Base-by-base conservation (phyloP, 2,113 vertebrate genomes). In the Clupea harengus region DNA sequence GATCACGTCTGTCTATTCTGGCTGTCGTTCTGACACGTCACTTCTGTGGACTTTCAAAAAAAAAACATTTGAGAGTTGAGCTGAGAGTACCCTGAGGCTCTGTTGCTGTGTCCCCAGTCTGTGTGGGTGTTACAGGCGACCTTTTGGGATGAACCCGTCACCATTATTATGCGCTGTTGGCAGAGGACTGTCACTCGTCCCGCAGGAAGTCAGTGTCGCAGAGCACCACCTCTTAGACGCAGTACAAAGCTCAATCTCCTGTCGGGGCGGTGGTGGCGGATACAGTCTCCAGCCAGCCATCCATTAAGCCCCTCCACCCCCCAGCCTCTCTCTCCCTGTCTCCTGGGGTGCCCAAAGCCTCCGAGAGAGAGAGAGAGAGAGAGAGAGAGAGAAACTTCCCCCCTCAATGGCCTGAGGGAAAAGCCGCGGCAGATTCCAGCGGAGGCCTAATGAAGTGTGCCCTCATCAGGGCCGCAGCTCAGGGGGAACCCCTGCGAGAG, bases 391-490 rank as follows among this genome's bases (percentile, higher is more conserved):
- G 91, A 91, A 91, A 91, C 90, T 90, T 88, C 85, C 90, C 87
- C 93, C 8, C 1, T 72, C 6, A 28, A 89, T 89, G 91, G 87
- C 95, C 93, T 87, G 85, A 87, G 82, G 82, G 84, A 81, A 50
- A 11, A 92, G 89, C 90, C 92, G 91, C 90, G 88, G 89, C 87
- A 92, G 91, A 91, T 94, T 92, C 93, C 93, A 93, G 93, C 90
- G 89, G 46, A 60, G 64, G 85, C 90, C 90, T 94, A 94, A 95
- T 94, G 93, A 94, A 93, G 92, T 95, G 93, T 93, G 92, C 93
- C 92, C 89, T 90, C 92, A 89, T 90, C 89, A 92, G 89, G 84
- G 89, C 87, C 82, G 86, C 91, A 88, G 90, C 91, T 93, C 89
- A 92, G 92, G 92, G 92, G 92, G 92, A 72, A 10, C 64, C 92